phyloP scores from a whole-genome alignment of 2,797 vertebrate genomes.

The Bovichtus variegatus region DNA sequence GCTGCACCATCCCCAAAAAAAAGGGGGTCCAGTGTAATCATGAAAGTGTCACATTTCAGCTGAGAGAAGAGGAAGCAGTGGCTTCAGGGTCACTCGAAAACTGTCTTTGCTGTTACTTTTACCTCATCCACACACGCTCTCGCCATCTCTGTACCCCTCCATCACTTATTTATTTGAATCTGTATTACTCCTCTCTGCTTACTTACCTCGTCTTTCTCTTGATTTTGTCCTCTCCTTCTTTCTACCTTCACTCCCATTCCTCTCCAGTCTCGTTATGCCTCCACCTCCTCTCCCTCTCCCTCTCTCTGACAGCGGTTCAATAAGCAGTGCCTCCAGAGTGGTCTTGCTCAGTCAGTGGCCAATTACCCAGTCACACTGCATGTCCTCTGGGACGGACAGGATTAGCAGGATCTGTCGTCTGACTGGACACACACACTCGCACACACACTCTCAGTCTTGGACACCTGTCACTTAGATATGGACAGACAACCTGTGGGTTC shows the following conservation, averaged over 20 bases:
- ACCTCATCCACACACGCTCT: neutral
- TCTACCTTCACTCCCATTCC: conserved; percentile 11
- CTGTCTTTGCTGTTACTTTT: conserved; percentile 39
- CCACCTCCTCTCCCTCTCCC: conserved; percentile 29
- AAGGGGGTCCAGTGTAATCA: conserved; percentile 67
- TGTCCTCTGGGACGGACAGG: conserved; percentile 75
- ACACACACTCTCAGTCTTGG: conserved; percentile 19
- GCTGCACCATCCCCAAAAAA: conserved; percentile 36
- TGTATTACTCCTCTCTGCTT: conserved; percentile 3
- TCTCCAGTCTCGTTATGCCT: conserved; percentile 53
- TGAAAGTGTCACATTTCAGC: conserved; percentile 83
- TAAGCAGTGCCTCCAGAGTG: conserved; percentile 76
- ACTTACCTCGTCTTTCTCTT: conserved; percentile 7
- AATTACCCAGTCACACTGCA: conserved; percentile 82
- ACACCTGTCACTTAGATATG: conserved; percentile 74
- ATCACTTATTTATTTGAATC: conserved; percentile 23
- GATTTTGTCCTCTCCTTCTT: conserved; percentile 31
- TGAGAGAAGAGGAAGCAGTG: conserved; percentile 61
- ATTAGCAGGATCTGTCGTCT: conserved; percentile 76
- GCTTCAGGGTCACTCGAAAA: conserved; percentile 68
- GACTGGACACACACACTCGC: conserved; percentile 53
- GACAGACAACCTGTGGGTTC: conserved; percentile 65
- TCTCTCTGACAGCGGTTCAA: conserved; percentile 74
- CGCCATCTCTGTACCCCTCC: neutral
- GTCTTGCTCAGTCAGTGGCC: conserved; percentile 80